A percentile compares a stretch with the other conserved stretches of the same genome.
Evolutionary conservation across 2,888 invertebrate genomes (phyloP).

Genomic region (Quadriops clusia): DNA sequence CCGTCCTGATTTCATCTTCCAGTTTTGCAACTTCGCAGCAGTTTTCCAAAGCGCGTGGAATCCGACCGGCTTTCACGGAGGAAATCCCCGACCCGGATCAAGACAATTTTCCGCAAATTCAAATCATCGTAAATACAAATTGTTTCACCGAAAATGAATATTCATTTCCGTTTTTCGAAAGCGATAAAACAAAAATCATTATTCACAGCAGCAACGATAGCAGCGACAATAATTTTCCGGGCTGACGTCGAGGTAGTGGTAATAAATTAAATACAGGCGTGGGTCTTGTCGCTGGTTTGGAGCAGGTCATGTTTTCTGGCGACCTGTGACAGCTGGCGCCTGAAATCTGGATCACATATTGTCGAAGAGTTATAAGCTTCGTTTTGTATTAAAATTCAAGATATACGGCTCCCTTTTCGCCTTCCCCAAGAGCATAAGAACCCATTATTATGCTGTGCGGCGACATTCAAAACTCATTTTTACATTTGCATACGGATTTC

Average conservation of each 20-base stretch:
- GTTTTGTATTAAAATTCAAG: too few species aligned
- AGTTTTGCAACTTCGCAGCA: too few species aligned
- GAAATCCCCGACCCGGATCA: slow-evolving; percentile 4
- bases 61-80: too few species aligned
- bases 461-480: too few species aligned
- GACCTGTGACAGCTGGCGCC: slow-evolving; percentile 22
- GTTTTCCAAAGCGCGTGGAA: too few species aligned
- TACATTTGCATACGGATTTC: too few species aligned
- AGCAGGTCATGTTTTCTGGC: slow-evolving; percentile 23
- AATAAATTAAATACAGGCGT: slow-evolving; percentile 29
- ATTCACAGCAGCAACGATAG: slow-evolving; percentile 25
- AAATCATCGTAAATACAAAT: slow-evolving; percentile 21
- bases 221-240: slow-evolving; percentile 25
- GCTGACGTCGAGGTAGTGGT: slow-evolving; percentile 20
- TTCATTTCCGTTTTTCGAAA: slow-evolving; percentile 22
- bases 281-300: slow-evolving; percentile 23
- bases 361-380: slow-evolving; percentile 16
- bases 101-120: slow-evolving; percentile 14
- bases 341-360: slow-evolving; percentile 24
- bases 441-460: too few species aligned
- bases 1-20: too few species aligned
- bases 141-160: slow-evolving; percentile 22
- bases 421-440: too few species aligned
- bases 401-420: too few species aligned
- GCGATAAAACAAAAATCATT: slow-evolving; percentile 27